phyloP scores from a whole-genome alignment of 2,888 invertebrate genomes.

The Zaprionus bogoriensis region DNA sequence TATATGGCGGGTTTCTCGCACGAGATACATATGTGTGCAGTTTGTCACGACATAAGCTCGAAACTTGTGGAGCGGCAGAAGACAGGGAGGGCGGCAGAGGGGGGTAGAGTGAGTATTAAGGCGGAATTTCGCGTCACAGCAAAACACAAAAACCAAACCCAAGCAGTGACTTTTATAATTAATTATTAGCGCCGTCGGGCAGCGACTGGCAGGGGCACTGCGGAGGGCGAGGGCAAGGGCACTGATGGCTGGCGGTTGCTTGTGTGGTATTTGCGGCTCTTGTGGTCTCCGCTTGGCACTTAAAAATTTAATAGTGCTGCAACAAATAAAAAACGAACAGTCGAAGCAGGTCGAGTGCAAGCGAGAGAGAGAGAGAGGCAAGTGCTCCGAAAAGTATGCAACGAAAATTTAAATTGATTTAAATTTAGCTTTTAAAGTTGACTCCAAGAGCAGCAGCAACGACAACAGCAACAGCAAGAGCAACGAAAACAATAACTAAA shows the following conservation, averaged over 20 bases:
- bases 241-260: slow-evolving; percentile 53
- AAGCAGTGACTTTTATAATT: slow-evolving; percentile 78
- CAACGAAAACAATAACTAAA: neutral
- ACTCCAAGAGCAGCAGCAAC: neutral
- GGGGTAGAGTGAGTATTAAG: slow-evolving; percentile 31
- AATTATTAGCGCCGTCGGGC: slow-evolving; percentile 66
- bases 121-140: slow-evolving; percentile 67
- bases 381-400: slow-evolving; percentile 41
- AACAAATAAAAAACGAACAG: slow-evolving; percentile 49
- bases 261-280: slow-evolving; percentile 73
- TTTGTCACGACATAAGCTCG: slow-evolving; percentile 77
- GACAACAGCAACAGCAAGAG: neutral
- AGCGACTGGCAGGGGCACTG: neutral
- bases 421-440: slow-evolving; percentile 36
- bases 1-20: slow-evolving; percentile 4
- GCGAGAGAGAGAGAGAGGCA: too few species aligned
- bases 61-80: slow-evolving; percentile 17
- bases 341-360: too few species aligned
- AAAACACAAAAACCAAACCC: slow-evolving; percentile 78
- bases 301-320: slow-evolving; percentile 74
- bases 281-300: slow-evolving; percentile 70
- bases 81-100: neutral
- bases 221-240: neutral
- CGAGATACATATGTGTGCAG: slow-evolving; percentile 73
- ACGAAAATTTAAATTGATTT: slow-evolving; percentile 48